Evolutionary conservation across 2,113 vertebrate species (phyloP), one percentile per base, ranked within the genome.

Genomic region (Phocoena phocoena): DNA sequence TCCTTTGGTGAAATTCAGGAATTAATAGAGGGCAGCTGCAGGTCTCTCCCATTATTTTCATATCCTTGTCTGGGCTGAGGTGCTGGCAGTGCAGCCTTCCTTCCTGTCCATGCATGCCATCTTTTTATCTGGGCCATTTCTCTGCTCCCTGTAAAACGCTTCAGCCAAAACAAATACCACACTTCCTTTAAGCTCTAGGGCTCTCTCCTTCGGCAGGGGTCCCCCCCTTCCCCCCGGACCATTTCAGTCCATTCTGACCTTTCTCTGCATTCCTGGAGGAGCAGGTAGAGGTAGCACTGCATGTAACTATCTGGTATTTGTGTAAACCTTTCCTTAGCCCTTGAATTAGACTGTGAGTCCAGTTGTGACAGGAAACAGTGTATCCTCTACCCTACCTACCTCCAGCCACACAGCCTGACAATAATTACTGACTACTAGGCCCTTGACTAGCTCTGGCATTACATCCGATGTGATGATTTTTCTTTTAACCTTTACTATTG

Each of bases 71-170:
- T 97, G 74, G 95, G 83, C 60, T 14, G n/a, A 90, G 82, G 53
- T 25, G 20, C 93, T 96, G 95, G 95, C 93, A 84, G 2, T 14
- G 15, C 38, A 80, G 71, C 83, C 80, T 98, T 97, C 83, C 90
- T 97, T 98, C 97, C 95, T 97, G 97, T 68, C 86, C 41, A 76
- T 74, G 96, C 96, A 95, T 68, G 87, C 92, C 83, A 83, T 93
- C 89, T 76, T 96, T 97, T 93, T 94, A 87, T 97, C 97, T 93
- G 92, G 83, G 92, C 94, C 73, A 25, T 93, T 96, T 96, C 81
- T 96, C 63, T 76, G 50, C 88, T 96, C 90, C 41, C 96, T 73
- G 79, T 89, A 28, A 91, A 90, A 55, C 86, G 53, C 67, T 88
- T 25, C 44, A 87, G 97, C 98, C 97, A 95, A 81, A 96, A 96